Base-by-base conservation (phyloP, 2,888 invertebrate species). In the Drosophila mimica region DNA sequence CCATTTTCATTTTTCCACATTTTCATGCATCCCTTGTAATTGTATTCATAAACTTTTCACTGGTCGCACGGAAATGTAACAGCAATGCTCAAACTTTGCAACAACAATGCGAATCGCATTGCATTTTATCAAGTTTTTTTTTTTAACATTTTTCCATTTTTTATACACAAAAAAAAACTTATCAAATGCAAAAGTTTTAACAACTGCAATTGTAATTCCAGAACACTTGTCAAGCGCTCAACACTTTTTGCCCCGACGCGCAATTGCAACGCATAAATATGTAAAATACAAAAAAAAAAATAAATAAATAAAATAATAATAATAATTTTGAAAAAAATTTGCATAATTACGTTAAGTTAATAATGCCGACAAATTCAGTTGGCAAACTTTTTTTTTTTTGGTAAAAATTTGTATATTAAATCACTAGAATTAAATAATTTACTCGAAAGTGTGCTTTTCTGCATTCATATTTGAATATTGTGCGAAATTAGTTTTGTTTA, bases 401-500 rank as follows among this genome's bases (percentile, higher is more conserved):
- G 31, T 36, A 58, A n/a, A 72, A 77, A 67, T 76, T 76, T 75
- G 79, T 77, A 70, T 65, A 75, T 71, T 65, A 68, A 78, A 63
- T 62, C 81, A 64, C 36, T 48, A 33, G 33, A 80, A 76, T 76
- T 80, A 54, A 68, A 69, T 79, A 51, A 66, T 76, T 53, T 63
- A 76, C 62, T 28, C 34, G 34, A 57, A 48, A 60, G 48, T 68
- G 58, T 59, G 30, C 1, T 25, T 49, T 53, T n/a, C 13, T 58
- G 57, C 71, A 73, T 69, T 82, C 70, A 82, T 75, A 77, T 85
- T 79, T 88, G 70, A 88, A 83, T 82, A 74, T 88, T 52, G 70
- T 70, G 60, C 28, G 75, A 84, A 84, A 88, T 84, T 86, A 84
- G 89, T 89, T 88, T 78, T 76, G 74, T 79, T 77, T 81, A 77